Conservation (phyloP, 1,140 invertebrate species). For the Drosophila tristis region DNA sequence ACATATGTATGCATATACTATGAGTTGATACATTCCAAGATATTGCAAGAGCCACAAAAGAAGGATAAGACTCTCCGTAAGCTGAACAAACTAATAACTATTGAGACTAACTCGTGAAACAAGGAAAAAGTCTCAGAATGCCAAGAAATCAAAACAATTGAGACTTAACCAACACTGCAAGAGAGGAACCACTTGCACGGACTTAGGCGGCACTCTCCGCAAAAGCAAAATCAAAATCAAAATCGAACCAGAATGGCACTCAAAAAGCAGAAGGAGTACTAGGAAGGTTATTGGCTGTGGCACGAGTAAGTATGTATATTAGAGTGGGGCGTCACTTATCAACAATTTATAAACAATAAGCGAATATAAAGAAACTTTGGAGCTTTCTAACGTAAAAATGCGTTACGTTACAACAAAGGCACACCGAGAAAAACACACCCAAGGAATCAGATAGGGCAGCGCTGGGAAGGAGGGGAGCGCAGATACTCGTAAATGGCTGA, state of each 20-base stretch:
- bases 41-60: too few relatives aligned
- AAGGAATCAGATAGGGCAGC: constrained; percentile 7
- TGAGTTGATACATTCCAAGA: too few relatives aligned
- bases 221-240: constrained; percentile 40
- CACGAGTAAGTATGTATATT: constrained; percentile 3
- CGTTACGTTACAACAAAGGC: constrained; percentile 70
- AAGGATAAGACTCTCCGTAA: too few relatives aligned
- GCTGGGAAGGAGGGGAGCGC: not conserved
- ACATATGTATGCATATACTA: too few relatives aligned
- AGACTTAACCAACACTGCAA: constrained; percentile 33
- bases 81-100: too few relatives aligned
- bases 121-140: constrained; percentile 19
- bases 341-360: constrained; percentile 81
- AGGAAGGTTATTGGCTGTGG: not conserved
- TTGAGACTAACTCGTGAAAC: constrained; percentile 1
- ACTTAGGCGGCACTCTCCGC: constrained; percentile 1
- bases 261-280: constrained; percentile 2
- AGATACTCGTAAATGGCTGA: constrained; percentile 67
- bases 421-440: not conserved
- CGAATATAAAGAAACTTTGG: constrained; percentile 80
- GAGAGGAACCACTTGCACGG: constrained; percentile 31
- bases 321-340: constrained; percentile 65
- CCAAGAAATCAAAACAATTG: constrained; percentile 42
- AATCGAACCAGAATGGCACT: constrained; percentile 29
- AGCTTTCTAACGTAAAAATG: constrained; percentile 62